phyloP scores from a whole-genome alignment of 2,888 invertebrate genomes.

The Caenorhabditis parvicauda region DNA sequence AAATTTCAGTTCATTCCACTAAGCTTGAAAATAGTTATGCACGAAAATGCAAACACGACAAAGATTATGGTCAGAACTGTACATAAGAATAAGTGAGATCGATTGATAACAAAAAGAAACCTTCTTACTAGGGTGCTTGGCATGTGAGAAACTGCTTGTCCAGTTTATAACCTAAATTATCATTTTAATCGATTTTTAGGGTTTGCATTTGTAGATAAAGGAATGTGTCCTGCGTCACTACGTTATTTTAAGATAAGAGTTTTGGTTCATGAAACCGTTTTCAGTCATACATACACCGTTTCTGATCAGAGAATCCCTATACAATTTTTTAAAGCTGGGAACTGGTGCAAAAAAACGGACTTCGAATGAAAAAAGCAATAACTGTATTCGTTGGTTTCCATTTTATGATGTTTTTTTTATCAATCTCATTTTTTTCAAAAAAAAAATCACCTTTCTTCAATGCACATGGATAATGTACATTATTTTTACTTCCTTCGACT shows the following conservation, averaged over 20 bases:
- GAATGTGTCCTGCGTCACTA: no score
- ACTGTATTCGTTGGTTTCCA: no score
- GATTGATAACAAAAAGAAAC: not conserved
- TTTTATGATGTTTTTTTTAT: no score
- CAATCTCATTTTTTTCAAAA: no score
- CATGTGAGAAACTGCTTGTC: conserved; percentile 21
- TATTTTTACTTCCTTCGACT: conserved; percentile 18
- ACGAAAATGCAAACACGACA: not conserved
- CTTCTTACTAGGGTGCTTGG: conserved; percentile 14
- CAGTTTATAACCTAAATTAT: conserved; percentile 23
- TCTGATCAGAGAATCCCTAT: no score
- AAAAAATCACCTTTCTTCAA: conserved; percentile 23
- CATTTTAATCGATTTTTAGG: not conserved
- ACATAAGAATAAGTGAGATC: conserved; percentile 1
- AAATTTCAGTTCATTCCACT: no score
- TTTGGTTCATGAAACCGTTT: no score
- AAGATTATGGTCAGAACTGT: not conserved
- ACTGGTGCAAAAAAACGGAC: not conserved
- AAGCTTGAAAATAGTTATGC: no score
- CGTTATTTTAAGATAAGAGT: no score
- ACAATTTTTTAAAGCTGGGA: no score
- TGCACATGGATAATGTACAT: conserved; percentile 31
- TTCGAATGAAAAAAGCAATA: conserved; percentile 3
- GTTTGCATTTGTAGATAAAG: no score
- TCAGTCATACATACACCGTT: no score